A percentile compares a stretch with the other conserved stretches of the same genome.
Evolutionary conservation across 2,113 vertebrate species (phyloP).

Genomic region (Cyanistes caeruleus): DNA sequence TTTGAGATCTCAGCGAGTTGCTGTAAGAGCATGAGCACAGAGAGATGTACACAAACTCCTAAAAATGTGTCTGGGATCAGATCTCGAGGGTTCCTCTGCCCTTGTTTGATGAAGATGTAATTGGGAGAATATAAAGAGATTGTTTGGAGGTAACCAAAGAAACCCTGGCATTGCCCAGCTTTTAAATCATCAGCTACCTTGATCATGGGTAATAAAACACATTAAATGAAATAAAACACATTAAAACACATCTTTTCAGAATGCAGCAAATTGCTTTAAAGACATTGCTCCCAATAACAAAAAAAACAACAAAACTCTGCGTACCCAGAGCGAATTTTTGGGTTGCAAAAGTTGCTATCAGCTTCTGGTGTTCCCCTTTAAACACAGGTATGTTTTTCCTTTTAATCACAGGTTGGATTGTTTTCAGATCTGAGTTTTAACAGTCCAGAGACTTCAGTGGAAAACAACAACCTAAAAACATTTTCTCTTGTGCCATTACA

Average conservation of each 20-base stretch:
- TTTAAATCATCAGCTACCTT: neutral
- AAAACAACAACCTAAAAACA: neutral
- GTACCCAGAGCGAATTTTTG: neutral
- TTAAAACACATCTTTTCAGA: neutral
- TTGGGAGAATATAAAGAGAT: neutral
- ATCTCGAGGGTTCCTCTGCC: neutral
- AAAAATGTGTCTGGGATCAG: neutral
- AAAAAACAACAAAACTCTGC: neutral
- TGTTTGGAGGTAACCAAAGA: constrained; percentile 17
- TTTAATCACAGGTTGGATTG: neutral
- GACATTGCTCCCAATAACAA: neutral
- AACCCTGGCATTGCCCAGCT: neutral
- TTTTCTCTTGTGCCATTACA: neutral
- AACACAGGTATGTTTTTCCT: neutral
- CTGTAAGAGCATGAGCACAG: neutral
- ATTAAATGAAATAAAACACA: neutral
- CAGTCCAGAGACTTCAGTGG: neutral
- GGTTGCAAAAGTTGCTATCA: neutral
- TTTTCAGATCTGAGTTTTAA: neutral
- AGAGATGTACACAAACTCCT: neutral
- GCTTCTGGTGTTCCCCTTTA: neutral
- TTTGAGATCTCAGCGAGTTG: neutral
- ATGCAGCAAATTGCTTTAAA: neutral
- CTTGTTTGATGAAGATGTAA: neutral
- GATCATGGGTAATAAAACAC: neutral